Evolutionary conservation across 1,140 invertebrate species (phyloP), one percentile per base, ranked within the genome.

Genomic region (Pachyrhynchus sulphureomaculatus): DNA sequence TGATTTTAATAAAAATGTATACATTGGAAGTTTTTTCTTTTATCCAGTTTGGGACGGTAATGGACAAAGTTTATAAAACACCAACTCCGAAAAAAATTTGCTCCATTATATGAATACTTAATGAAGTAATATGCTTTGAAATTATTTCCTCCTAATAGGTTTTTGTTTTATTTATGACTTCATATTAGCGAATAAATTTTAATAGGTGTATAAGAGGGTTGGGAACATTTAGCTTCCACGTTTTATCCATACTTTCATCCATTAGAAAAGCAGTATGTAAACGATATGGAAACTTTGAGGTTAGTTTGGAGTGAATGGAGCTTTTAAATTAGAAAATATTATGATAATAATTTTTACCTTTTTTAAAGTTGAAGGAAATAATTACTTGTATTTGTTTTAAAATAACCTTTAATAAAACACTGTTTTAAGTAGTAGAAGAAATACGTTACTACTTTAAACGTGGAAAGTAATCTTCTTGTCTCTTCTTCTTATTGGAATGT

Each of bases 121-220:
- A 42, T 20, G 18, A 42, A 18, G 39, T 42, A 42, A 42, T 42
- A 20, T 42, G 39, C 39, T 18, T 15, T 42, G 6, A 42, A 42
- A 42, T 42, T 21, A 42, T 42, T 42, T 42, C 39, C 39, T 42
- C 18, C 39, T 42, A 42, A 42, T 42, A 42, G 15, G 39, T 21
- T 42, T 20, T 42, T 42, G 39, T 18, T 42, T 42, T 42, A 42
- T 42, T 42, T 42, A 42, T 42, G 39, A 20, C 21, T 42, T 21
- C 39, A 42, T 42, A 42, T 42, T 42, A 20, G 9, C 15, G 39
- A 15, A 20, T 42, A 42, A 42, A 42, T 42, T 42, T 42, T 42
- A 42, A 42, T 42, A 42, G 21, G 34, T 37, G 18, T 4, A 17
- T 9, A 29, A 29, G 6, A 3, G 39, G 17, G 17, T n/a, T 18